Evolutionary conservation across 2,888 invertebrate genomes (phyloP), one percentile per base, ranked within the genome.

Genomic region (Leptopilina syphax): DNA sequence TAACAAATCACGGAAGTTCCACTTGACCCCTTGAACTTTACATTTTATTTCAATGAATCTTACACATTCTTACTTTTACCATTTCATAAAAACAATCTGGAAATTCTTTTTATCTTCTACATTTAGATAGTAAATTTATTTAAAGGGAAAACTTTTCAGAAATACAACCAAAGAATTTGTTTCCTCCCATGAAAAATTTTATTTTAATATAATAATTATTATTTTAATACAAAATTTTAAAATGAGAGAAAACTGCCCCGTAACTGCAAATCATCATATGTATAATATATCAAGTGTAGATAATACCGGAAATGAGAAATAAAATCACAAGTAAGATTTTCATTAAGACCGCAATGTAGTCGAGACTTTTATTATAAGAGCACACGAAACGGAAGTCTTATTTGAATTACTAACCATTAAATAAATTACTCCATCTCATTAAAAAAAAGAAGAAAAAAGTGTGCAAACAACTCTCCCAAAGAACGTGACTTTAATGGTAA

Each of bases 1-100:
- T 73, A 73, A 73, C 70, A n/a, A 27, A 73, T 57, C 70, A 73
- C 54, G 70, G 70, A 73, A 73, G 54, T 73, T 73, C 54, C 57
- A 73, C 54, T 54, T 73, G 70, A 73, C 70, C 70, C 27, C 54
- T 34, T 12, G 50, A 70, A 27, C 54, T 54, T 4, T 70, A 27
- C 27, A n/a, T 70, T 44, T 34, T 12, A 57, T 57, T 70, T 70
- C 34, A 3, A 57, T 70, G 7, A 6, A 54, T 12, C 70, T 6
- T 54, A 54, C 13, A 70, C 10, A 34, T 1, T 12, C 12, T 6
- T 54, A 50, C 6, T 47, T 44, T 41, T 34, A 8, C 44, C 44
- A 44, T 8, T 44, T 44, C 7, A 44, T 44, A 6, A 6, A 8
- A 44, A 44, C 1, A 44, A 44, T 1, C 3, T 44, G 44, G 5